These are phyloP conservation scores for Hemistola chrysoprasaria DNA, from an alignment of 2,888 invertebrate genomes.

Conservation along the genomic window DNA sequence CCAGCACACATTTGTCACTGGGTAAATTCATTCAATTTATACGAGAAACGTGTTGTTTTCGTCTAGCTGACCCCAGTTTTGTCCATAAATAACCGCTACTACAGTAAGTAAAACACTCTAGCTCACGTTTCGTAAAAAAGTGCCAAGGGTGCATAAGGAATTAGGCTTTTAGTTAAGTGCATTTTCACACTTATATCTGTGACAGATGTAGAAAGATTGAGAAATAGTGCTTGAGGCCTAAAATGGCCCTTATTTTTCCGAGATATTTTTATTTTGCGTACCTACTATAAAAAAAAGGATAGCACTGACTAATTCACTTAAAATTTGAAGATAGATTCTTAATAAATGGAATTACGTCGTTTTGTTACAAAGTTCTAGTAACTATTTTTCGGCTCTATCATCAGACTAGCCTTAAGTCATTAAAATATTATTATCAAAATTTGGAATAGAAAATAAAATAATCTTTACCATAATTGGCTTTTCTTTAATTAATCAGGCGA, in stretches of 20 bases:
- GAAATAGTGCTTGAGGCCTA: conserved; percentile 6
- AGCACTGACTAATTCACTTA: too few species aligned
- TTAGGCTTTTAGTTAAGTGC: conserved; percentile 68
- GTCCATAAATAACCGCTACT: conserved; percentile 63
- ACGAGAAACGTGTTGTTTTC: conserved; percentile 27
- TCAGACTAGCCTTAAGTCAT: too few species aligned
- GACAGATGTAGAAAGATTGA: conserved; percentile 15
- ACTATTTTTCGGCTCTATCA: too few species aligned
- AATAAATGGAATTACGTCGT: too few species aligned
- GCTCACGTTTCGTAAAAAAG: conserved; percentile 52
- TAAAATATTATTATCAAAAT: too few species aligned
- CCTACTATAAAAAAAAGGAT: too few species aligned
- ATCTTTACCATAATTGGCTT: too few species aligned
- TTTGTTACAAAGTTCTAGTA: too few species aligned
- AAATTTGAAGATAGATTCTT: too few species aligned
- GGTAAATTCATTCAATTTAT: conserved; percentile 21
- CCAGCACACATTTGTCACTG: conserved; percentile 2
- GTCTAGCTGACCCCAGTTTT: conserved; percentile 25
- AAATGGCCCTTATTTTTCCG: background rate
- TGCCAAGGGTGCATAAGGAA: conserved; percentile 71
- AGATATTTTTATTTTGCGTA: too few species aligned
- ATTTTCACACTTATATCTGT: conserved; percentile 51
- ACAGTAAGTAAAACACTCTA: conserved; percentile 57
- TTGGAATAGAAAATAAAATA: too few species aligned
- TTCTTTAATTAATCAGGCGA: conserved; percentile 43